Evolutionary conservation across 2,888 invertebrate species (phyloP).

Genomic region (Cephus runcator): DNA sequence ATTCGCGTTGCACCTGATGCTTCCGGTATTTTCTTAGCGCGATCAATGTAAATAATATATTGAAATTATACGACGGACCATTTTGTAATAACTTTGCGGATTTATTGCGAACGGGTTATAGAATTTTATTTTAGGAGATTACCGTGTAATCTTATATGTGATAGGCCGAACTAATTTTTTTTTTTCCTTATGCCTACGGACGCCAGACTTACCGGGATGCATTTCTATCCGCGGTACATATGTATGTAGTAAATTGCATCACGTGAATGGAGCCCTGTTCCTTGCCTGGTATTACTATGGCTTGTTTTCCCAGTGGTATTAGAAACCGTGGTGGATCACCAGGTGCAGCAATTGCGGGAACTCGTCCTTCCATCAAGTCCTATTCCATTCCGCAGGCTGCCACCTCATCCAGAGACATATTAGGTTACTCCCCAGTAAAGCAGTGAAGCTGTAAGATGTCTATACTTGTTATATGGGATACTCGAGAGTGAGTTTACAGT

Average conservation of each 20-base stretch:
- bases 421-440: conserved; percentile 28
- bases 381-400: conserved; percentile 8
- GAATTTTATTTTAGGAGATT: neutral
- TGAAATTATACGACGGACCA: neutral
- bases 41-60: neutral
- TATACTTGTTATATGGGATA: neutral
- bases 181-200: neutral
- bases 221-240: neutral
- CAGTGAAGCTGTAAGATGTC: neutral
- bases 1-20: neutral
- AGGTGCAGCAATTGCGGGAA: conserved; percentile 10
- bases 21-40: neutral
- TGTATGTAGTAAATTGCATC: conserved; percentile 22
- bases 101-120: neutral
- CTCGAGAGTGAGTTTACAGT: neutral
- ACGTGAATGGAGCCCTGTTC: conserved; percentile 22
- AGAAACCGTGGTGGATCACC: conserved; percentile 9
- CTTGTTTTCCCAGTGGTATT: neutral
- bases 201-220: neutral
- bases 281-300: conserved; percentile 19
- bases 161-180: neutral
- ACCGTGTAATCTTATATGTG: neutral
- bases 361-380: conserved; percentile 7
- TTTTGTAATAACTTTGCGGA: neutral
- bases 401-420: conserved; percentile 32